These are phyloP conservation scores for Rhingia campestris DNA, from an alignment of 2,888 invertebrate species.

Conservation along the genomic window DNA sequence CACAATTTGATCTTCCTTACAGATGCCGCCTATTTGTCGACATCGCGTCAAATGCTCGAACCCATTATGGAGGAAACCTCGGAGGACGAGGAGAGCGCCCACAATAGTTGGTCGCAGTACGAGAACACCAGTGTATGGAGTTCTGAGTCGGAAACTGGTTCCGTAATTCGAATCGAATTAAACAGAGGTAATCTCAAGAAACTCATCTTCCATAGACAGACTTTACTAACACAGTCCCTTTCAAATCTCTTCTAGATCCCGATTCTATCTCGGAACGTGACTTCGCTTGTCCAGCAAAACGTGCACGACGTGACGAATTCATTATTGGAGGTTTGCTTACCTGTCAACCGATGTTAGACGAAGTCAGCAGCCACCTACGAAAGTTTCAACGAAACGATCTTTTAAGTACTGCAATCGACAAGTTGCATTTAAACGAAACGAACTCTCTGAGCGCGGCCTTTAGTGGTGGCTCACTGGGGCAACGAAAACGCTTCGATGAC, in stretches of 20 bases:
- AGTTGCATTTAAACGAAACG: constrained; percentile 59
- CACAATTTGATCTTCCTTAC: constrained; percentile 27
- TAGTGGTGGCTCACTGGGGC: constrained; percentile 39
- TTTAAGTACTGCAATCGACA: constrained; percentile 66
- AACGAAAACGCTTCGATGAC: constrained; percentile 80
- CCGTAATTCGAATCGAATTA: constrained; percentile 89
- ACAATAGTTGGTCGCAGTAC: constrained; percentile 80
- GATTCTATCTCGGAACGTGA: constrained; percentile 87
- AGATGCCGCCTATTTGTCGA: constrained; percentile 81
- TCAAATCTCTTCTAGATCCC: constrained; percentile 78
- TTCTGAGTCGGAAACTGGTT: constrained; percentile 91
- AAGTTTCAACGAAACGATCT: constrained; percentile 75
- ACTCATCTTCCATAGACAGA: background rate
- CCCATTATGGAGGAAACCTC: constrained; percentile 95
- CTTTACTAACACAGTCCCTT: background rate
- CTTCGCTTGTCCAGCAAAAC: constrained; percentile 89
- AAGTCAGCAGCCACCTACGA: constrained; percentile 59
- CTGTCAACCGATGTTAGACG: constrained; percentile 60
- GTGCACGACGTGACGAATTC: constrained; percentile 86
- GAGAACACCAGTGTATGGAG: constrained; percentile 81
- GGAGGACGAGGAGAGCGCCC: constrained; percentile 86
- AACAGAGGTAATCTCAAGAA: constrained; percentile 78
- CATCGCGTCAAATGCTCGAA: constrained; percentile 85
- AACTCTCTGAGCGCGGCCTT: constrained; percentile 42
- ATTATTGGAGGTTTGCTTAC: constrained; percentile 64